These are phyloP conservation scores for Sebastes itinus DNA, from an alignment of 2,797 vertebrate genomes.

Conservation along the genomic window DNA sequence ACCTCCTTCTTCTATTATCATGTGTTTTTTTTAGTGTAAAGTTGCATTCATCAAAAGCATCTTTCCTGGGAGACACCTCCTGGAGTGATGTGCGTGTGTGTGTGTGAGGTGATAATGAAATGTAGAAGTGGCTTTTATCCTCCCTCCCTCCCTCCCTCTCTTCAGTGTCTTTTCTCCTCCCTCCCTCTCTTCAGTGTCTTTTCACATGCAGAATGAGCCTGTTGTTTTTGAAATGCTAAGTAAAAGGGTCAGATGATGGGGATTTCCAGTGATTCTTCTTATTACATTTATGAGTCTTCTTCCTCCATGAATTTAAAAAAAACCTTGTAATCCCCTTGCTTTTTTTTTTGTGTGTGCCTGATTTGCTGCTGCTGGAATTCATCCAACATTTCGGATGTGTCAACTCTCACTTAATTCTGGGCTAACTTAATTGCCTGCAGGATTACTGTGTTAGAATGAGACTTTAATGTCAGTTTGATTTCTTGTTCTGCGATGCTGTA, in stretches of 20 bases:
- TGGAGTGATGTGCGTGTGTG: not conserved
- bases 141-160: not conserved
- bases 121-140: not conserved
- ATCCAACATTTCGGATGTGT: slow-evolving; percentile 40
- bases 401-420: slow-evolving; percentile 19
- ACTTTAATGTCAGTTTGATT: slow-evolving; percentile 14
- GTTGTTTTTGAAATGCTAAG: not conserved
- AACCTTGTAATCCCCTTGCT: not conserved
- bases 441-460: slow-evolving; percentile 31
- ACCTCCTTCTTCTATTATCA: too few relatives aligned
- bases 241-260: not conserved
- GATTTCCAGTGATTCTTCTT: not conserved
- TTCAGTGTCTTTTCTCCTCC: not conserved
- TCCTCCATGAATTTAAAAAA: not conserved
- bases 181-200: not conserved
- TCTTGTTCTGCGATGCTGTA: slow-evolving; percentile 7
- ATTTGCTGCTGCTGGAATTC: slow-evolving; percentile 24
- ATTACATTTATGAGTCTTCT: not conserved
- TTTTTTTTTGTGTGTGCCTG: not conserved
- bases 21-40: not conserved
- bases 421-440: slow-evolving; percentile 31
- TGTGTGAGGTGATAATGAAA: not conserved
- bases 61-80: not conserved
- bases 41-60: not conserved
- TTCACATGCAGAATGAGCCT: slow-evolving; percentile 12